Evolutionary conservation across 2,797 vertebrate genomes (phyloP), one percentile per base, ranked within the genome.

Genomic region (Danio albolineatus): DNA sequence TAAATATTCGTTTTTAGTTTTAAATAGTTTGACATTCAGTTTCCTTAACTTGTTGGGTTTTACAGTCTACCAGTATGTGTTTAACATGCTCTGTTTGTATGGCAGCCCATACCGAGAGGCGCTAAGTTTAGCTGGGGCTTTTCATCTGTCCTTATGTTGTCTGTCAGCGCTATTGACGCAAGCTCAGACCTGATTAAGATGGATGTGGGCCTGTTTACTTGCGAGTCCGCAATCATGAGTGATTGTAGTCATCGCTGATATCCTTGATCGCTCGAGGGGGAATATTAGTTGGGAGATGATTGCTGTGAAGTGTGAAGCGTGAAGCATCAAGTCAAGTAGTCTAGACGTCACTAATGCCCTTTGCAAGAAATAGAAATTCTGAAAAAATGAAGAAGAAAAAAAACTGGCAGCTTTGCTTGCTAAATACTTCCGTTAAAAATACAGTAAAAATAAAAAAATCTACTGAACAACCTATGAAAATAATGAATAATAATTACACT

Each of bases 81-180:
- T 39, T 17, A 36, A 36, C 17, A 60, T 54, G 10, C 44, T 38
- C 43, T 19, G 5, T 69, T 38, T 65, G 16, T 59, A 36, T 56
- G 39, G 6, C 59, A 21, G 14, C 43, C 21, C 44, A 13, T 12
- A 59, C 43, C 28, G 54, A 46, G 79, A n/a, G 59, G 76, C 59
- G 78, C 54, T 39, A 82, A 84, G 36, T 83, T 89, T 70, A 87
- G 59, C 57, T 76, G 70, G 51, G 89, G 90, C 87, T 88, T 85
- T 90, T 87, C 85, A 82, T 87, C 89, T 60, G 66, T 84, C 90
- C 90, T 84, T 89, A 90, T 90, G 90, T 78, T 87, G 83, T 84
- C 48, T n/a, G 59, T 84, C 64, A 73, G 38, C 85, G 57, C 79
- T 83, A 62, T 72, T 78, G 65, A 76, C 59, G 81, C 39, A 10